Evolutionary conservation across 2,113 vertebrate species (phyloP).

Genomic region (Colius striatus): DNA sequence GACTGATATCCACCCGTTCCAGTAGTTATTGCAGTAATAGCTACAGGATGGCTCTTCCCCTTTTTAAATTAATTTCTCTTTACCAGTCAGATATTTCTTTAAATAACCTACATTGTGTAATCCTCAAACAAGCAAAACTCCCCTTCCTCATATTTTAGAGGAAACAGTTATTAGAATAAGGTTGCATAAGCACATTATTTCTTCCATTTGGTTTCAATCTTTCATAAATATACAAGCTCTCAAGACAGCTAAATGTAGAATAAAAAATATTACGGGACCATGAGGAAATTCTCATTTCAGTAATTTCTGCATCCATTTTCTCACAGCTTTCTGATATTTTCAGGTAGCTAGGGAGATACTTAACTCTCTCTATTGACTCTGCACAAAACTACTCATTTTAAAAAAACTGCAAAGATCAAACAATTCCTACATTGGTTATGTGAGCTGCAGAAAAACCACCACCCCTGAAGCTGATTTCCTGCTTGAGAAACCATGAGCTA

Average conservation of each 20-base stretch:
- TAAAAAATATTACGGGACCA: not conserved
- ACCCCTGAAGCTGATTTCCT: constrained; percentile 74
- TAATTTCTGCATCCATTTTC: not conserved
- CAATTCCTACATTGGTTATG: constrained; percentile 49
- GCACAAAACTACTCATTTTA: constrained; percentile 31
- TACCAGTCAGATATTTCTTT: not conserved
- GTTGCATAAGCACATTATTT: not conserved
- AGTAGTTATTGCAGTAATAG: not conserved
- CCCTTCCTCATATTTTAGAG: not conserved
- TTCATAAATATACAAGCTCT: not conserved
- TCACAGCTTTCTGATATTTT: not conserved
- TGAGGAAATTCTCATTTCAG: not conserved
- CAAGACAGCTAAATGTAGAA: not conserved
- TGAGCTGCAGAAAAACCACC: constrained; percentile 72
- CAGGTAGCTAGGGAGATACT: not conserved
- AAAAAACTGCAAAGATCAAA: constrained; percentile 70
- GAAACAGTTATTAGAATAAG: not conserved
- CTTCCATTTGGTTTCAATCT: not conserved
- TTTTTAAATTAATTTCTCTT: not conserved
- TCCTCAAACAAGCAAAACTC: not conserved
- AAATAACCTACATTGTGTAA: not conserved
- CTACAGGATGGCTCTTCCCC: not conserved
- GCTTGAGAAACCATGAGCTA: constrained; percentile 69
- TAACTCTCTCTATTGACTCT: not conserved
- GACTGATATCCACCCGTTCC: not conserved